Evolutionary conservation across 1,140 invertebrate species (phyloP).

Genomic region (Drosophila repleta): DNA sequence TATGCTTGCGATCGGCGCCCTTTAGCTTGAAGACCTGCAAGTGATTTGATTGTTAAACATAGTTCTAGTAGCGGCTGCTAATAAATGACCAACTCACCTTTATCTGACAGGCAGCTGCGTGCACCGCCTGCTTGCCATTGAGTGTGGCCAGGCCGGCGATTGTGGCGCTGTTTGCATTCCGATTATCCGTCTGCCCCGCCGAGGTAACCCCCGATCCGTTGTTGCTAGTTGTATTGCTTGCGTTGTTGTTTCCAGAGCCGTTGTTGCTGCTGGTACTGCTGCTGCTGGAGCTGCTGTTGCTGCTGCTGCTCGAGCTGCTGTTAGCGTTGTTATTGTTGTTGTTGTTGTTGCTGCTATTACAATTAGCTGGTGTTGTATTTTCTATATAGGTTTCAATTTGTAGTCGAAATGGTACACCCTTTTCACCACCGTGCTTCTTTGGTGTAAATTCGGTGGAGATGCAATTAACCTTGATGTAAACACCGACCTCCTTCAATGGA

Average conservation of each 20-base stretch:
- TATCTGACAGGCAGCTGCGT: conserved; percentile 97
- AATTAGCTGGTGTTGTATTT: conserved; percentile 71
- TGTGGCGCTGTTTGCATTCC: conserved; percentile 49
- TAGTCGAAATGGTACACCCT: conserved; percentile 97
- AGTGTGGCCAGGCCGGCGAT: conserved; percentile 65
- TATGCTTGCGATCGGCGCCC: conserved; percentile 98
- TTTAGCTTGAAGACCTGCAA: conserved; percentile 92
- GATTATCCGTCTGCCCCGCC: conserved; percentile 25
- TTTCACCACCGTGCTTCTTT: conserved; percentile 98
- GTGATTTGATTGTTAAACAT: background rate
- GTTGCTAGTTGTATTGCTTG: conserved; percentile 16
- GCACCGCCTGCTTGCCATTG: conserved; percentile 86
- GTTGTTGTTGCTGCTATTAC: conserved; percentile 23
- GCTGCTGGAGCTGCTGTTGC: conserved; percentile 10
- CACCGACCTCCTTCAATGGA: conserved; percentile 97
- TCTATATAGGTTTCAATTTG: conserved; percentile 94
- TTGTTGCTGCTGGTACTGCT: conserved; percentile 23
- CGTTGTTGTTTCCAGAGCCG: conserved; percentile 14
- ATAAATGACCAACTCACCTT: conserved; percentile 86
- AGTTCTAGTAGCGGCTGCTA: no score
- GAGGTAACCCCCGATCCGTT: conserved; percentile 24
- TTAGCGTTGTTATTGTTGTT: conserved; percentile 35
- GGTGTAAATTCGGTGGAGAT: conserved; percentile 99
- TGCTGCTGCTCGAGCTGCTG: conserved; percentile 39
- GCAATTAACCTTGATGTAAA: conserved; percentile 97